These are phyloP conservation scores for Serrognathus titanus DNA, from an alignment of 2,888 invertebrate genomes.

Conservation along the genomic window DNA sequence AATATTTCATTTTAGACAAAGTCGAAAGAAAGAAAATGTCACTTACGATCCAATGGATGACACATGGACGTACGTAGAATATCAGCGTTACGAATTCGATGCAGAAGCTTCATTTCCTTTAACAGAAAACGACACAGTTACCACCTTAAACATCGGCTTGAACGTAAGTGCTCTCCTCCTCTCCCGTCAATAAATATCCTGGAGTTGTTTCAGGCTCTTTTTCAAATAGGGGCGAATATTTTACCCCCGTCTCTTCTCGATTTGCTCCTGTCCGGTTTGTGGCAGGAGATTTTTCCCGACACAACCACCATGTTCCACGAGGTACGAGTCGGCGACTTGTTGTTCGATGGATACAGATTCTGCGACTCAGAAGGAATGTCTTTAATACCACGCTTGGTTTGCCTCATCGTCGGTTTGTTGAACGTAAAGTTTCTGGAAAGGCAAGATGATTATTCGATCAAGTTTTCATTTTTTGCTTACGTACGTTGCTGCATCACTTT, in stretches of 20 bases:
- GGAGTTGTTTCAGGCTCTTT: slow-evolving; percentile 9
- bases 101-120: slow-evolving; percentile 4
- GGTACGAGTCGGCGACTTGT: slow-evolving; percentile 11
- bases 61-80: slow-evolving; percentile 5
- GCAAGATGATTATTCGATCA: slow-evolving; percentile 1
- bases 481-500: not conserved
- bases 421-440: not conserved
- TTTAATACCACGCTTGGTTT: not conserved
- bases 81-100: slow-evolving; percentile 10
- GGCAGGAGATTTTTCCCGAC: slow-evolving; percentile 9
- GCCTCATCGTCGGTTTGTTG: not conserved
- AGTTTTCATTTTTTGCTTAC: slow-evolving; percentile 4
- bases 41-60: slow-evolving; percentile 10
- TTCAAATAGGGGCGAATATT: not conserved
- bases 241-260: no score
- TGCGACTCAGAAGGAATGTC: not conserved
- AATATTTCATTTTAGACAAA: slow-evolving; percentile 9
- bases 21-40: slow-evolving; percentile 9
- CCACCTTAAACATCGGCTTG: slow-evolving; percentile 2
- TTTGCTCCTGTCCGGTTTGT: not conserved
- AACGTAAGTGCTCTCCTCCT: slow-evolving; percentile 9
- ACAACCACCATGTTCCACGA: slow-evolving; percentile 10
- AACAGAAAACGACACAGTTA: slow-evolving; percentile 9
- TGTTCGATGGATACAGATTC: slow-evolving; percentile 13
- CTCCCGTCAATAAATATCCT: not conserved